phyloP scores from a whole-genome alignment of 2,797 vertebrate genomes.

The Myripristis murdjan region DNA sequence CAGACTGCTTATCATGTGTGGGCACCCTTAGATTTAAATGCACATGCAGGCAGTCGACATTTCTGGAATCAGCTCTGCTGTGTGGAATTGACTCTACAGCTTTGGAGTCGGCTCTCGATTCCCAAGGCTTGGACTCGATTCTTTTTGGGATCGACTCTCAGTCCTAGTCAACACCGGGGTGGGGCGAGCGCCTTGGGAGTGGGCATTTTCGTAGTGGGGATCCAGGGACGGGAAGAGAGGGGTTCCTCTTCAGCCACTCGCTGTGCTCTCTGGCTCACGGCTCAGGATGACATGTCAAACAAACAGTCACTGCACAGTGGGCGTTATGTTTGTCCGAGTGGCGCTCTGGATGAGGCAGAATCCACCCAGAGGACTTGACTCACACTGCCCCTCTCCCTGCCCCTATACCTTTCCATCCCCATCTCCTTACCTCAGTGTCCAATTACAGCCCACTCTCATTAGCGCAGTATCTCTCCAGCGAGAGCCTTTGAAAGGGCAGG shows the following conservation, averaged over 20 bases:
- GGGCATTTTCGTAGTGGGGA: constrained; percentile 36
- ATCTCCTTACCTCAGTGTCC: constrained; percentile 83
- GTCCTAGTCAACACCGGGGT: constrained; percentile 27
- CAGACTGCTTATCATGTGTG: no score
- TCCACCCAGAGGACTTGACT: constrained; percentile 76
- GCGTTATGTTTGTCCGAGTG: constrained; percentile 56
- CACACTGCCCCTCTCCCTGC: constrained; percentile 77
- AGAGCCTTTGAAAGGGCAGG: constrained; percentile 84
- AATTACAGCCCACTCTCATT: constrained; percentile 84
- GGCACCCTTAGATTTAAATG: no score
- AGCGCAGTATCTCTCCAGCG: constrained; percentile 84
- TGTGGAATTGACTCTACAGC: no score
- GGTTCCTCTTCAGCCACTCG: constrained; percentile 16
- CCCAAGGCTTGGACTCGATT: no score
- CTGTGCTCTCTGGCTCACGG: constrained; percentile 55
- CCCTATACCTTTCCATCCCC: constrained; percentile 69
- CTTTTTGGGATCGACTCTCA: no score
- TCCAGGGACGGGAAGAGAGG: constrained; percentile 40
- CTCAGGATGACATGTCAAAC: constrained; percentile 56
- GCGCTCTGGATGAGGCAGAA: constrained; percentile 60
- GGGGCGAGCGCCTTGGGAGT: constrained; percentile 38
- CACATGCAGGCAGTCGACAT: no score
- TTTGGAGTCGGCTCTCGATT: no score
- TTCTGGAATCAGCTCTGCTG: no score
- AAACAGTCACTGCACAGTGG: constrained; percentile 51